A percentile compares a stretch with the other conserved stretches of the same genome.
Evolutionary conservation across 2,888 invertebrate genomes (phyloP).

Genomic region (Rhodophaea formosa): DNA sequence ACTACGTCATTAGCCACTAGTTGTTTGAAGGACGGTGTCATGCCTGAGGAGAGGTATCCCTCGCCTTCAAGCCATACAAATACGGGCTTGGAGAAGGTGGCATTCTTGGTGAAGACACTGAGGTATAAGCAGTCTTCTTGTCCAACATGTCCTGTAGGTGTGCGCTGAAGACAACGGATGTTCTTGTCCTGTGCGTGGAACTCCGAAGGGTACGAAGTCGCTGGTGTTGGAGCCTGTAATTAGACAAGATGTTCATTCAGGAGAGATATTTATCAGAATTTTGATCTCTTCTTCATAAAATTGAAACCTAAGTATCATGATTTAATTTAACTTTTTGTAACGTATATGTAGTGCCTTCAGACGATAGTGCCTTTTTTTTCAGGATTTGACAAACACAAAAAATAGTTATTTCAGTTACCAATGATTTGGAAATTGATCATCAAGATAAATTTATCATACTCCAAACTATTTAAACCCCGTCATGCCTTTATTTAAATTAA

Average conservation of each 20-base stretch:
- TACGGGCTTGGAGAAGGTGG: conserved; percentile 54
- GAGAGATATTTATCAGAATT: no score
- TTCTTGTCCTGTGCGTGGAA: conserved; percentile 39
- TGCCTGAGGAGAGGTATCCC: conserved; percentile 43
- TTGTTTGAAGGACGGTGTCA: conserved; percentile 71
- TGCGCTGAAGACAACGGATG: conserved; percentile 54
- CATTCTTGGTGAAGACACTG: conserved; percentile 54
- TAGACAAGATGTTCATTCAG: not conserved
- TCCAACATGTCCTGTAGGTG: conserved; percentile 53
- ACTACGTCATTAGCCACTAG: conserved; percentile 84
- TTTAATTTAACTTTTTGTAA: no score
- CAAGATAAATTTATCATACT: no score
- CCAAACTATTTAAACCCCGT: no score
- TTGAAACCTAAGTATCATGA: no score
- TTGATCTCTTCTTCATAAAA: no score
- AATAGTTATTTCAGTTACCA: no score
- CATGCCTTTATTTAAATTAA: no score
- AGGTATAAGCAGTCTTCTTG: conserved; percentile 65
- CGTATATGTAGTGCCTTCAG: no score
- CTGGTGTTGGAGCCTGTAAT: conserved; percentile 46
- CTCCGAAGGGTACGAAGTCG: conserved; percentile 38
- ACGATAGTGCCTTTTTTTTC: no score
- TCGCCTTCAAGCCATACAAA: conserved; percentile 66
- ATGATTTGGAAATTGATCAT: no score
- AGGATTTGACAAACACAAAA: no score